A percentile compares a stretch with the other conserved stretches of the same genome.
Conservation (phyloP, 2,113 vertebrate genomes). For the Tricholaema leucomelas region DNA sequence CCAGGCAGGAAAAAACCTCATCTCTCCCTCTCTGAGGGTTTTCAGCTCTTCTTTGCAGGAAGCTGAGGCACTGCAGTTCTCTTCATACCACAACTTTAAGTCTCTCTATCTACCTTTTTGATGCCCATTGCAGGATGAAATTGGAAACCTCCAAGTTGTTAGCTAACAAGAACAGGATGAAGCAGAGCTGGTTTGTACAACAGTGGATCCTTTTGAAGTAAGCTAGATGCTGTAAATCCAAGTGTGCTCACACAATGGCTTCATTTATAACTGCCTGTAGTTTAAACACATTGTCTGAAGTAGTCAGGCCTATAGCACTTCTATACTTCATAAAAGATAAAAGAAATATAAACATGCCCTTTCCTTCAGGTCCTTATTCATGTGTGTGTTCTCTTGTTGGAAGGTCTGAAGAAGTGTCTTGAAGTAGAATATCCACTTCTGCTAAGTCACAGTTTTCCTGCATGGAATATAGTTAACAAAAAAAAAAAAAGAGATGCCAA, state of each 20-base stretch:
- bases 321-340: neutral
- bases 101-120: rapidly evolving
- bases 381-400: neutral
- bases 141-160: neutral
- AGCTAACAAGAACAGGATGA: neutral
- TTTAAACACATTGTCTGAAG: neutral
- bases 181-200: neutral
- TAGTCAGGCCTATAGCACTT: neutral
- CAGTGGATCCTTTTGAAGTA: neutral
- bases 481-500: neutral
- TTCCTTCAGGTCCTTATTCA: neutral
- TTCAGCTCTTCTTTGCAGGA: neutral
- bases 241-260: neutral
- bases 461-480: neutral
- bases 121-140: neutral
- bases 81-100: neutral
- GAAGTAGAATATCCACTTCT: neutral
- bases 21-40: neutral
- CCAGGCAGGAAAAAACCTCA: neutral
- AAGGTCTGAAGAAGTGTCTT: neutral
- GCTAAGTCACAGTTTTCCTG: neutral
- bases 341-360: neutral
- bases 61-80: neutral
- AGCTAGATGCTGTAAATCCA: neutral
- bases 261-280: neutral